Conservation (phyloP, 2,888 invertebrate species). For the Caenorhabditis sp. region DNA sequence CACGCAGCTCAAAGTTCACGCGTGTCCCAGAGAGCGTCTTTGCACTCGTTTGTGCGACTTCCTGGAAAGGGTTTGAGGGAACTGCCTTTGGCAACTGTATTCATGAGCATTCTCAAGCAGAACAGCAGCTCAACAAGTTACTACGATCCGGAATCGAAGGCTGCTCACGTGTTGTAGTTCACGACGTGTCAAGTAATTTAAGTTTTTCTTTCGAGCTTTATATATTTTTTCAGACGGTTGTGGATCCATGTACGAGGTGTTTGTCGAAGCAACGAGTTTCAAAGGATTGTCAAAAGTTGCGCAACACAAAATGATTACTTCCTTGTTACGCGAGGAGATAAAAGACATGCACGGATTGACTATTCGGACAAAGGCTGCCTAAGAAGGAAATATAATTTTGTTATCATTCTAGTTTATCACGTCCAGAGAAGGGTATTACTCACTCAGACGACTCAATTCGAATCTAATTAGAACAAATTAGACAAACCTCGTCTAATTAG, state of each 20-base stretch:
- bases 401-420: not conserved
- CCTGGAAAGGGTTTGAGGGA: no score
- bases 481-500: no score
- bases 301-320: constrained; percentile 75
- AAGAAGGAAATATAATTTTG: no score
- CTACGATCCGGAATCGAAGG: constrained; percentile 79
- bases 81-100: no score
- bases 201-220: not conserved
- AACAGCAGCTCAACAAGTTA: no score
- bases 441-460: no score
- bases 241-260: constrained; percentile 81
- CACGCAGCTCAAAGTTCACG: no score
- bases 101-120: no score
- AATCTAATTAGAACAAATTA: no score
- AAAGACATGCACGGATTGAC: constrained; percentile 89
- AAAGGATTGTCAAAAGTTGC: constrained; percentile 79
- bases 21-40: no score
- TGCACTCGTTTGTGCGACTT: no score
- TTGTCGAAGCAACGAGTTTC: constrained; percentile 80
- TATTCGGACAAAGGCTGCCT: constrained; percentile 83
- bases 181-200: constrained; percentile 79
- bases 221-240: constrained; percentile 80
- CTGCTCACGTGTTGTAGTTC: constrained; percentile 77
- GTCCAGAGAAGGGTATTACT: not conserved
- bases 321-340: constrained; percentile 85